Evolutionary conservation across 2,113 vertebrate species (phyloP), one percentile per base, ranked within the genome.

Genomic region (Picathartes gymnocephalus): DNA sequence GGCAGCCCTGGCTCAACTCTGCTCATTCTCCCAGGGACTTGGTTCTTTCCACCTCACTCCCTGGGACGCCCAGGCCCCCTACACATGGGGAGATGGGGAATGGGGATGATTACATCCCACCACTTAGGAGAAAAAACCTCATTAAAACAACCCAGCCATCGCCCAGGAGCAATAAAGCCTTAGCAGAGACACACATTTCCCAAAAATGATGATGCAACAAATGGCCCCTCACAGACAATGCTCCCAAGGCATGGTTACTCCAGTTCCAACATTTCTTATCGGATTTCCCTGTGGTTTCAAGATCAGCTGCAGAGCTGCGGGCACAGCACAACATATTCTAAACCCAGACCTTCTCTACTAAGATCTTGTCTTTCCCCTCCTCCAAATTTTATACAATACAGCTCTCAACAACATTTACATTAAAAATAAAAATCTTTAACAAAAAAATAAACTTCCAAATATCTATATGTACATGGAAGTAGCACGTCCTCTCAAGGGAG

Each of bases 61-160:
- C 14, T 19, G 12, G 27, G 10, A 31, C 4, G 2, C 28, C 10
- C 24, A 54, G 28, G 7, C 2, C 22, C 6, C 11, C 9, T 22
- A 4, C 2, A 1, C 2, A 8, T 0, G 0, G 9, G 13, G 19
- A 77, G 9, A 21, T 18, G 19, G 10, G 44, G 47, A 78, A 69
- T 20, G 17, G 24, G 40, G 13, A 31, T 5, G 37, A 79, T 22
- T 1, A 1, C 39, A 74, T 31, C 44, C n/a, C 47, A 58, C 4
- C 33, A 23, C 12, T 50, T 13, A 5, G 4, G 47, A 65, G n/a
- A 13, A 33, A 64, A 65, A 83, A 56, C 0, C 35, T 70, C 69
- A 17, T 48, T 62, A 33, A 44, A 78, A 64, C 19, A 79, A 44
- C 27, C 10, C 57, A 48, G 15, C 7, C 18, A 11, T 4, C 0